Evolutionary conservation across 2,113 vertebrate species (phyloP), one percentile per base, ranked within the genome.

Genomic region (Podiceps cristatus): DNA sequence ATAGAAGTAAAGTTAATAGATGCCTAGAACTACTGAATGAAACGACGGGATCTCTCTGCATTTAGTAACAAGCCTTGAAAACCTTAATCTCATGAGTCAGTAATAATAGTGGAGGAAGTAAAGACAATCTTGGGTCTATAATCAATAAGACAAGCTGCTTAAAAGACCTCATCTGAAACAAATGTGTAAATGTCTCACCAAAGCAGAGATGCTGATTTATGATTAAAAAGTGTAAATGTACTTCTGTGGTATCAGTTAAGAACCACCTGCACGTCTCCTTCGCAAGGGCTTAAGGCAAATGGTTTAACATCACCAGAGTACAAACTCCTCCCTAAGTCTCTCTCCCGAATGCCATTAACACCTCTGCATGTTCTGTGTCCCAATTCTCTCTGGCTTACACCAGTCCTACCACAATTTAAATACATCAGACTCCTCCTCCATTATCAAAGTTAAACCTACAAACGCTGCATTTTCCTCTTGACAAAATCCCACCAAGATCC

Each of bases 71-170:
- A 91, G 71, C 71, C 67, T 77, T 82, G 94, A 92, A 96, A 96
- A 89, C 93, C 83, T 82, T 96, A 62, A 96, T 96, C 89, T 96
- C 10, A 5, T 75, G 95, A 96, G 91, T 96, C 91, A 96, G 69
- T 96, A 96, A 91, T 91, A 96, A 91, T 84, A 94, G 90, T 56
- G 93, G 56, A 86, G 60, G 66, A 83, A 85, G 80, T 35, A 42
- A 82, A 94, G 80, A 68, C 93, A 79, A 59, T 69, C 89, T 53
- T 42, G 71, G 81, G 89, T 49, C 91, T 91, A 28, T 58, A 86
- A 94, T 87, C 91, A 93, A 60, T 93, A 87, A 76, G 80, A 89
- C 83, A 91, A 94, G 86, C 49, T 81, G 68, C 83, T 93, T 86
- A 66, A 76, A 89, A 85, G 80, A 64, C 19, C 50, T 87, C 58